phyloP scores from a whole-genome alignment of 2,113 vertebrate species.

The Hypocryptadius cinnamomeus region DNA sequence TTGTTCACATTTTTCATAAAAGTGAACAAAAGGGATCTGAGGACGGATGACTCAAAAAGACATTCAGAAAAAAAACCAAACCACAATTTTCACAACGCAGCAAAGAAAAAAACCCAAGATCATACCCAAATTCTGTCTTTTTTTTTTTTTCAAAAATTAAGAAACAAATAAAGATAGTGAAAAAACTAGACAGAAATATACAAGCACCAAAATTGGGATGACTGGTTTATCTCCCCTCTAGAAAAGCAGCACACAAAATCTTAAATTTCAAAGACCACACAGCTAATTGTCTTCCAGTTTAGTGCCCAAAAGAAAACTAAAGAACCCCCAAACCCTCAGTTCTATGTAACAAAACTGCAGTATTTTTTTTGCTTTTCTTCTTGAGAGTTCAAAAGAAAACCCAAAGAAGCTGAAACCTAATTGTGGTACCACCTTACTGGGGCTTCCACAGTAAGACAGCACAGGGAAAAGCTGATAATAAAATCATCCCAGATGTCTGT shows the following conservation, averaged over 20 bases:
- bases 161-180: not conserved
- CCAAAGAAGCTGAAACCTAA: not conserved
- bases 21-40: not conserved
- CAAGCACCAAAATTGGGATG: not conserved
- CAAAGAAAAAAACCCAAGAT: not conserved
- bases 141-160: not conserved
- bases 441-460: not conserved
- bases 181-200: not conserved
- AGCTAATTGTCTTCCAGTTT: not conserved
- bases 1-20: not conserved
- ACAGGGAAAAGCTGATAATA: not conserved
- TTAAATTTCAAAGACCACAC: not conserved
- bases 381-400: not conserved
- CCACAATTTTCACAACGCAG: rapidly evolving
- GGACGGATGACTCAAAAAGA: not conserved
- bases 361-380: not conserved
- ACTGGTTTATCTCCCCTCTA: not conserved
- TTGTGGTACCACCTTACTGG: not conserved
- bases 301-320: not conserved
- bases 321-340: not conserved
- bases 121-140: not conserved
- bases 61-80: not conserved
- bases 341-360: not conserved
- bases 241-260: not conserved
- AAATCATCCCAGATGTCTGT: not conserved